Percentiles rank a stretch among this genome's conserved stretches.
Evolutionary conservation across 2,113 vertebrate species (phyloP).

Genomic region (Eidolon helvum): DNA sequence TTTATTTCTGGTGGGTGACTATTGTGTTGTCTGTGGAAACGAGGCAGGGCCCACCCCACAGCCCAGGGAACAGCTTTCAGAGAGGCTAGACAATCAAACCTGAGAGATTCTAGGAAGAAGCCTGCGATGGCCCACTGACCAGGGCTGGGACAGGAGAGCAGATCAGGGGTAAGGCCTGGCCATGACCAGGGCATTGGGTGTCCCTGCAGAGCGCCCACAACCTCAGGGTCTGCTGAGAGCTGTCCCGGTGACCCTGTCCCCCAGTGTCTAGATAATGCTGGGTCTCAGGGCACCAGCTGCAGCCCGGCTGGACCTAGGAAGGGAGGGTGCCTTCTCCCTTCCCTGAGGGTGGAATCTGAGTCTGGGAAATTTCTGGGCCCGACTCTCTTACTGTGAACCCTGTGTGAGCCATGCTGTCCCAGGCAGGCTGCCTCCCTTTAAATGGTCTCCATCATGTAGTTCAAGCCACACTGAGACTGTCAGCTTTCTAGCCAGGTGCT

Average conservation of each 20-base stretch:
- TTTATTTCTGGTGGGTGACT: neutral
- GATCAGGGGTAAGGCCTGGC: neutral
- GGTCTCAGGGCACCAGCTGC: neutral
- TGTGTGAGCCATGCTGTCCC: neutral
- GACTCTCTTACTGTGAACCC: no score
- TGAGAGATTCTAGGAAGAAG: neutral
- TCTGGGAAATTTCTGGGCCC: neutral
- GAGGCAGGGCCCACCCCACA: neutral
- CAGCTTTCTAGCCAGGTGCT: neutral
- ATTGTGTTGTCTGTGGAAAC: neutral
- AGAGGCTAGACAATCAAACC: neutral
- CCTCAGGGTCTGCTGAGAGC: neutral
- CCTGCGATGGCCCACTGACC: neutral
- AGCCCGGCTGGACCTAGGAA: neutral
- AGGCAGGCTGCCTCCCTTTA: neutral
- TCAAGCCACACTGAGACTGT: neutral
- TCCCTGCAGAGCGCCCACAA: neutral
- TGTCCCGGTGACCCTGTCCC: neutral
- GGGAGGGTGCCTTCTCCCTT: neutral
- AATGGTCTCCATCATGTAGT: neutral
- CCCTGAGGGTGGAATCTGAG: neutral
- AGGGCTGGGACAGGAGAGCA: neutral
- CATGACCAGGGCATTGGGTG: neutral
- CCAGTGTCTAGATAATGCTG: neutral
- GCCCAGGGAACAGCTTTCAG: no score